Conservation (phyloP, 2,888 invertebrate genomes). For the Galeopsomyia nigrocyanea region DNA sequence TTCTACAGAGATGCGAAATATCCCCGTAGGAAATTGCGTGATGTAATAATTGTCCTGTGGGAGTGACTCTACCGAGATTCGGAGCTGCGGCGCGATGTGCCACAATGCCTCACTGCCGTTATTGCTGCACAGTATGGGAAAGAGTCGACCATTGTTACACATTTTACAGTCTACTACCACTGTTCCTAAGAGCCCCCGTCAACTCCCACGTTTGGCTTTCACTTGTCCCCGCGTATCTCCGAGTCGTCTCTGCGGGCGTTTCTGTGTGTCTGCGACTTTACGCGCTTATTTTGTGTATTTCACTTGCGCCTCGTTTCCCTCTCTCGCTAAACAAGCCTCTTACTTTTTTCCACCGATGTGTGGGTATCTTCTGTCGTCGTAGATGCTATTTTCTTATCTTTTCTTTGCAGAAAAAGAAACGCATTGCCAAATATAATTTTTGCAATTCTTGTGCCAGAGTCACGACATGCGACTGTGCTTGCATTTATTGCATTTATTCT, state of each 20-base stretch:
- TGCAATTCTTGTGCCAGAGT: constrained; percentile 12
- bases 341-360: constrained; percentile 34
- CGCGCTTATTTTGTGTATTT: constrained; percentile 23
- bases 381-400: constrained; percentile 20
- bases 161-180: constrained; percentile 67
- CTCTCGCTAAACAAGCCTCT: constrained; percentile 32
- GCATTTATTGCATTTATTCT: constrained; percentile 13
- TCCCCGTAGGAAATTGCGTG: constrained; percentile 65
- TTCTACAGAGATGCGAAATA: constrained; percentile 55
- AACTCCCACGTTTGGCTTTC: constrained; percentile 67
- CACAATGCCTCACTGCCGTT: constrained; percentile 49
- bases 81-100: constrained; percentile 12
- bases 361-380: constrained; percentile 11
- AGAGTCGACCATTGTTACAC: constrained; percentile 65
- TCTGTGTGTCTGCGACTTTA: constrained; percentile 1
- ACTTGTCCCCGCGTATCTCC: constrained; percentile 63
- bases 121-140: constrained; percentile 56
- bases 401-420: constrained; percentile 34
- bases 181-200: constrained; percentile 56
- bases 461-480: not conserved
- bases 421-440: constrained; percentile 30
- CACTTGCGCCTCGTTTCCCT: constrained; percentile 34
- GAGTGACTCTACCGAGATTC: constrained; percentile 57
- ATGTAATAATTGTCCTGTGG: constrained; percentile 69
- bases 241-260: constrained; percentile 42